These are phyloP conservation scores for Neogobius melanostomus DNA, from an alignment of 2,113 vertebrate genomes.

Conservation along the genomic window DNA sequence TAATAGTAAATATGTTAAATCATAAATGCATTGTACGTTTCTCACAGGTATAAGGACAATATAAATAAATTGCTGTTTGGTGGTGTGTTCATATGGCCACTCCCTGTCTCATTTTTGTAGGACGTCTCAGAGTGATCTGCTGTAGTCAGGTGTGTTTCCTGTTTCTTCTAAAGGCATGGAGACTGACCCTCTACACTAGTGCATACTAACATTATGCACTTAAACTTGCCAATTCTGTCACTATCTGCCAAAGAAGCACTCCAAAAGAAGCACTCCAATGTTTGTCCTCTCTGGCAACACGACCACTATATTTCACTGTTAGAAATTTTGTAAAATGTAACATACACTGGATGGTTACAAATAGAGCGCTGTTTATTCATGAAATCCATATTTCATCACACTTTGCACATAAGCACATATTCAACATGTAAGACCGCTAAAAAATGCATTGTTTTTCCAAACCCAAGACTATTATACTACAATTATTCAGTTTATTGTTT, in stretches of 20 bases:
- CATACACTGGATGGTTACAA: conserved; percentile 14
- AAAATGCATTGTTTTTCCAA: no score
- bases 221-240: conserved; percentile 50
- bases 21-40: background rate
- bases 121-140: conserved; percentile 78
- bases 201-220: conserved; percentile 49
- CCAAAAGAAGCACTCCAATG: conserved; percentile 29
- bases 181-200: conserved; percentile 46
- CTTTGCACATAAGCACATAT: no score
- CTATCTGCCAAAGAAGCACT: conserved; percentile 40
- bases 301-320: conserved; percentile 14
- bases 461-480: no score
- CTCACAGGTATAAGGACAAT: background rate
- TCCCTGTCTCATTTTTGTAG: conserved; percentile 78
- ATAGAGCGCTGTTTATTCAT: background rate
- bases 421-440: no score
- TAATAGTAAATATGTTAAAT: no score
- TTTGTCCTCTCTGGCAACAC: conserved; percentile 40
- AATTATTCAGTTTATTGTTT: no score
- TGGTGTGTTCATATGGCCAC: conserved; percentile 69
- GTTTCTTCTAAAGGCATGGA: conserved; percentile 72
- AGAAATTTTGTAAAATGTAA: background rate
- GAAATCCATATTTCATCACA: no score
- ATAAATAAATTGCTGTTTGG: conserved; percentile 40
- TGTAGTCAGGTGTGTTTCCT: conserved; percentile 81